Evolutionary conservation across 1,140 invertebrate genomes (phyloP), one percentile per base, ranked within the genome.

Genomic region (Amyelois transitella): DNA sequence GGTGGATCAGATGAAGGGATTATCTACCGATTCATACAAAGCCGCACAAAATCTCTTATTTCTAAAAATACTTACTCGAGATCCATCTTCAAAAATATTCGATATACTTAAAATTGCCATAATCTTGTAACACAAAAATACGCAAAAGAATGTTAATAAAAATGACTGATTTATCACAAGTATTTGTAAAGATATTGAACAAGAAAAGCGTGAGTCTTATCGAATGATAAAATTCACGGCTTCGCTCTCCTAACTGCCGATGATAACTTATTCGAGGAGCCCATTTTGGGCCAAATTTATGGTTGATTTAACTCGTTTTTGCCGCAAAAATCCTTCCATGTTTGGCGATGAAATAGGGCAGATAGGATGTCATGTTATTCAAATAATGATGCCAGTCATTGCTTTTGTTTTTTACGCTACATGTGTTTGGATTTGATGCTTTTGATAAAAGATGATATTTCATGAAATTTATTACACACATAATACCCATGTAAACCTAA

Each of bases 251-350:
- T 78, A 76, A 74, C 69, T 74, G 71, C 68, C 72, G 59, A 72
- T 76, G 75, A 76, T 77, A 81, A 81, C 70, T 77, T 77, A 77
- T 76, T 75, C 69, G 64, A 67, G 64, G 67, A 63, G 64, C 74
- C 73, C 69, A 72, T 77, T 70, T 70, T 59, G 43, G 64, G 52
- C 20, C 52, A 58, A 69, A 76, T 79, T 77, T 79, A 79, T 79
- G 72, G 74, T 67, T 65, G 69, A 77, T 67, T 77, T 70, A 77
- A 76, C 69, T 75, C 73, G 71, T 72, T 76, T 70, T 62, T 65
- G 58, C 62, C 32, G 53, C 51, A 58, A 66, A 66, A 58, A 64
- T 64, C 48, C 64, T 67, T 59, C 54, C 43, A 61, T 63, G 58
- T 38, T 60, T 56, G 53, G 28, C 54, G 60, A 64, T 60, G 32